Evolutionary conservation across 2,888 invertebrate genomes (phyloP), one percentile per base, ranked within the genome.

Genomic region (Axea sp.): DNA sequence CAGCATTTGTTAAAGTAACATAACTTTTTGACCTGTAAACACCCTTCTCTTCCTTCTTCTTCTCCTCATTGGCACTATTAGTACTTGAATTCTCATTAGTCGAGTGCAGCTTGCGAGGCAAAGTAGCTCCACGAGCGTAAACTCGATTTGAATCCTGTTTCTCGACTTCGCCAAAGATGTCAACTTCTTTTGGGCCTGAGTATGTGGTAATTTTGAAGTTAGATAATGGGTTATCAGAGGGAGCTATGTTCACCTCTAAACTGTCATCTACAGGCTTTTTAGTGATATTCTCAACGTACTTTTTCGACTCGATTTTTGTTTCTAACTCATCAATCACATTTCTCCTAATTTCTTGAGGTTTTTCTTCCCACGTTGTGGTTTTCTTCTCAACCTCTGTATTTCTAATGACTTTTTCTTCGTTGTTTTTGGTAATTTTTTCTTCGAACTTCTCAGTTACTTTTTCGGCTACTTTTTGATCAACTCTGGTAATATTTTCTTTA

Each of bases 201-300:
- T 87, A 87, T 0, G 87, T 87, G 0, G 87, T 86, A 8, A 87
- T 86, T 1, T 81, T 86, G 49, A 87, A 87, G 59, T 87, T 87
- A 0, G 86, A 80, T 31, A 87, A 28, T 0, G 84, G 83, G 19
- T 85, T 87, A 31, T 86, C 85, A 0, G 82, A 75, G 0, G 87
- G 85, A 0, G 86, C 86, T 2, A 86, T 77, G 57, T 78, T 80
- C 0, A 82, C 82, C 0, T 81, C 76, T 1, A 80, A 78, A 2
- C 69, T 60, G 1, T 12, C 72, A 1, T 74, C 73, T 0, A 15
- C 1, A 3, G 12, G 7, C 5, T 45, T 69, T 7, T 5, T 41
- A 8, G 22, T 15, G 1, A 7, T 4, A 15, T 2, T 31, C 5
- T 31, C 49, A 6, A 9, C 17, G 9, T 19, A 39, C 6, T 59